Evolutionary conservation across 2,888 invertebrate genomes (phyloP).

Genomic region (Chloromyia formosa): DNA sequence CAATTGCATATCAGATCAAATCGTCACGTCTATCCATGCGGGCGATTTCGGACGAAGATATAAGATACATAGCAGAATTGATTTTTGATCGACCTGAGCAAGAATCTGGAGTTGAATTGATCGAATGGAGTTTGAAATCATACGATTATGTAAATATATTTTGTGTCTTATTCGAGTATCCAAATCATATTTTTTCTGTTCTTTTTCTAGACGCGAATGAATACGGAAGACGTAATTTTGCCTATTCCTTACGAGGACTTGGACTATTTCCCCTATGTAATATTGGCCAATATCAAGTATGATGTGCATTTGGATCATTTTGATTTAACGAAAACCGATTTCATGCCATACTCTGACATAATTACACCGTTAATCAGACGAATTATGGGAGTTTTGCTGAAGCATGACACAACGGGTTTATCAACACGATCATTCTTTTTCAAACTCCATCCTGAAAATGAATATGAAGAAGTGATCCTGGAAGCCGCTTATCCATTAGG

Average conservation of each 20-base stretch:
- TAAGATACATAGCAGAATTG: background rate
- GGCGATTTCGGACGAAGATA: background rate
- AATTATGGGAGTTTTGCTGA: slow-evolving; percentile 32
- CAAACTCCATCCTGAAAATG: background rate
- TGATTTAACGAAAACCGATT: slow-evolving; percentile 26
- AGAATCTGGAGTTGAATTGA: background rate
- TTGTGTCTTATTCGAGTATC: background rate
- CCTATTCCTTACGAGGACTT: too few species aligned
- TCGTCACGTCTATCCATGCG: background rate
- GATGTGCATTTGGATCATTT: slow-evolving; percentile 4
- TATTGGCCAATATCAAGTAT: slow-evolving; percentile 5
- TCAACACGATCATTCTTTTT: slow-evolving; percentile 14
- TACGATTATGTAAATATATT: slow-evolving; percentile 27
- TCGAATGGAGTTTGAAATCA: slow-evolving; percentile 6
- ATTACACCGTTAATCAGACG: slow-evolving; percentile 25
- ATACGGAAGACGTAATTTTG: background rate
- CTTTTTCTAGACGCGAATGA: background rate
- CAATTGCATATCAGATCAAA: background rate
- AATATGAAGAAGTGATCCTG: background rate
- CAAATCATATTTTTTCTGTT: background rate
- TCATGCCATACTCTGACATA: slow-evolving; percentile 12
- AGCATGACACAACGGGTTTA: background rate
- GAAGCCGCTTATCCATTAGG: slow-evolving; percentile 25
- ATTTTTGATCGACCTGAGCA: background rate
- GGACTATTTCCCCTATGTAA: slow-evolving; percentile 5